phyloP scores from a whole-genome alignment of 2,113 vertebrate genomes.

The Sus scrofa region T2T-Sscrofa CM000817.6:52219501-52220000 shows the following conservation, averaged over 20 bases:
- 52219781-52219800: not conserved
- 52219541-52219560: fast-evolving
- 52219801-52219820: not conserved
- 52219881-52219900: not conserved
- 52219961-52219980: too few species aligned
- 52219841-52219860: not conserved
- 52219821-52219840: not conserved
- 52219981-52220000: too few species aligned
- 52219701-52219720: not conserved
- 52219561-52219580: not conserved
- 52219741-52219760: not conserved
- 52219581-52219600: fast-evolving
- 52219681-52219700: not conserved
- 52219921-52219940: not conserved
- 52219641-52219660: not conserved
- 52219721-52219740: not conserved
- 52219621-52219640: not conserved
- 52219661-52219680: not conserved
- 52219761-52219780: not conserved
- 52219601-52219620: not conserved
- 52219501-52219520: not conserved
- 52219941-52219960: not conserved
- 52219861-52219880: not conserved
- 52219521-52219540: not conserved
- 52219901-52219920: not conserved